Conservation (phyloP, 1,140 invertebrate species). For the Bombus haemorrhoidalis region DNA sequence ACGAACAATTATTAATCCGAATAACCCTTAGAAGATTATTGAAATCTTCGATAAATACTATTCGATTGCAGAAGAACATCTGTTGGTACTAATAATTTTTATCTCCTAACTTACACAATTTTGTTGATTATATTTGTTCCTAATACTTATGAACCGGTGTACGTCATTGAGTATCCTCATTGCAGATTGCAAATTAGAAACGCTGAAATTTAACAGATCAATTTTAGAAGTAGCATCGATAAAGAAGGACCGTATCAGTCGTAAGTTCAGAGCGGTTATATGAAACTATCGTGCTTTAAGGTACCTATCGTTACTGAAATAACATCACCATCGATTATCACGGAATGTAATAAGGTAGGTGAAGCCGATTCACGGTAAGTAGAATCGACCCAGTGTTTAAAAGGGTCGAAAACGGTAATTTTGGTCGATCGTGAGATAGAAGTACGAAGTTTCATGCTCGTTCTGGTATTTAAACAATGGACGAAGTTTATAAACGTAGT, state of each 20-base stretch:
- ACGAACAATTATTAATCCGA: not conserved
- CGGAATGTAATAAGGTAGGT: slow-evolving; percentile 57
- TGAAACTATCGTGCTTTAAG: slow-evolving; percentile 42
- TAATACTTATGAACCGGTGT: too few relatives aligned
- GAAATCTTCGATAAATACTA: too few relatives aligned
- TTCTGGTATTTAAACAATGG: slow-evolving; percentile 50
- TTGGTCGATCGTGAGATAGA: slow-evolving; percentile 43
- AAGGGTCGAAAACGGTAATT: slow-evolving; percentile 44
- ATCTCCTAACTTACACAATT: not conserved
- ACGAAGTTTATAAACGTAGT: slow-evolving; percentile 25
- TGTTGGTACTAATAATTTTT: not conserved
- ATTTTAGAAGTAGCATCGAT: not conserved
- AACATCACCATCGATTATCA: slow-evolving; percentile 64
- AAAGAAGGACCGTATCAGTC: slow-evolving; percentile 1
- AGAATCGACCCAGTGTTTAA: slow-evolving; percentile 61
- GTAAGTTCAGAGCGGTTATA: slow-evolving; percentile 22
- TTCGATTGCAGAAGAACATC: not conserved
- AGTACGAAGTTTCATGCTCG: slow-evolving; percentile 52
- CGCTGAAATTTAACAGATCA: not conserved
- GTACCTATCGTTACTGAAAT: slow-evolving; percentile 53
- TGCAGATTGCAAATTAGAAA: not conserved
- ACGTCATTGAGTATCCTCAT: not conserved
- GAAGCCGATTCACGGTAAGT: slow-evolving; percentile 62
- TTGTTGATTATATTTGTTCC: not conserved
- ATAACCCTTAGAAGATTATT: not conserved